These are phyloP conservation scores for Euthynnus affinis DNA, from an alignment of 2,797 vertebrate species.

Conservation along the genomic window DNA sequence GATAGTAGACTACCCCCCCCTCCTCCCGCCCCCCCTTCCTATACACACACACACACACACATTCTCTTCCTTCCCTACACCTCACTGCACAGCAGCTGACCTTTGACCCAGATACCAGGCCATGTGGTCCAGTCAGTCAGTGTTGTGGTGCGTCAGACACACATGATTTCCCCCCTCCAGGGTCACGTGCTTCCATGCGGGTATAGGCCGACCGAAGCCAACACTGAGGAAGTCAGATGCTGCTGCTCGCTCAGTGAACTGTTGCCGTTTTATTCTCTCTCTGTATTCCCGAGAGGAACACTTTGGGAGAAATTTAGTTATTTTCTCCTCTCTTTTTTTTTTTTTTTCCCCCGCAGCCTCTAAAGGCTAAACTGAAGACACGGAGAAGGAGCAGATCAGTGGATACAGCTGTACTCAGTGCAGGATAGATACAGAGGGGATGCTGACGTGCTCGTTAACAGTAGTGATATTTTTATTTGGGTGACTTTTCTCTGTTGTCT, in stretches of 20 bases:
- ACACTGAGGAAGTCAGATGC: slow-evolving; percentile 19
- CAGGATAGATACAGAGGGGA: not conserved
- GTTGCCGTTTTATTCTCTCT: not conserved
- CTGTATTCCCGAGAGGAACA: not conserved
- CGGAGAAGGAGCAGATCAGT: not conserved
- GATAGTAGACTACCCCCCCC: not conserved
- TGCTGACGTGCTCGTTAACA: not conserved
- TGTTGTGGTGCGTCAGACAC: slow-evolving; percentile 57
- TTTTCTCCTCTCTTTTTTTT: not conserved
- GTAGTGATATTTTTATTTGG: not conserved
- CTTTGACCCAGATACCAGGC: slow-evolving; percentile 67
- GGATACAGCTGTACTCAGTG: not conserved
- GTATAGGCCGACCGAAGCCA: slow-evolving; percentile 19
- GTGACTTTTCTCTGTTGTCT: not conserved
- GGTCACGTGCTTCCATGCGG: slow-evolving; percentile 48
- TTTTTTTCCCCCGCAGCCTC: too few species aligned
- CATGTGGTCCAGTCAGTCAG: slow-evolving; percentile 48
- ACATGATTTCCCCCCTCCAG: slow-evolving; percentile 47
- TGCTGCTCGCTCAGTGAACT: not conserved
- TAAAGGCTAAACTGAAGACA: not conserved
- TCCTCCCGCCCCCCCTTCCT: too few species aligned
- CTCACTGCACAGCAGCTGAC: slow-evolving; percentile 33
- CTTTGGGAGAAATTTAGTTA: not conserved
- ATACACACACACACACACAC: not conserved
- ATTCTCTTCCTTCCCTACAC: not conserved